phyloP scores from a whole-genome alignment of 2,888 invertebrate genomes.

The Orthosia gothica region DNA sequence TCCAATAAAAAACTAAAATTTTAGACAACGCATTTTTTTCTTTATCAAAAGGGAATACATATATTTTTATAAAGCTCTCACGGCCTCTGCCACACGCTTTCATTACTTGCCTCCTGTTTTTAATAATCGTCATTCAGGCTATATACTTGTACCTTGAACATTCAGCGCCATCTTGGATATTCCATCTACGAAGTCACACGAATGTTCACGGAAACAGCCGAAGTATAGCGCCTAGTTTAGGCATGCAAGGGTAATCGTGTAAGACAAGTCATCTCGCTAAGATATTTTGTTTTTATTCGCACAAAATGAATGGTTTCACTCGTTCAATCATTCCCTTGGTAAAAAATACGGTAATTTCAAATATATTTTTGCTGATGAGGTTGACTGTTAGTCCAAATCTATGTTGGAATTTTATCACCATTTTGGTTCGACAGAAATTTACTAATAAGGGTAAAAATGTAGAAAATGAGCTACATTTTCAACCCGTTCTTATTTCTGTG shows the following conservation, averaged over 20 bases:
- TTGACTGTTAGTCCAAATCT: slow-evolving; percentile 17
- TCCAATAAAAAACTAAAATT: background rate
- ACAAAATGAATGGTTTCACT: slow-evolving; percentile 59
- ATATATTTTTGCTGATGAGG: background rate
- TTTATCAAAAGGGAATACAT: slow-evolving; percentile 5
- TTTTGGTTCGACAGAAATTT: slow-evolving; percentile 21
- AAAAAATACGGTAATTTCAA: background rate
- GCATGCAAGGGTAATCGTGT: slow-evolving; percentile 67
- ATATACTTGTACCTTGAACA: slow-evolving; percentile 31
- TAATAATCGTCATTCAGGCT: slow-evolving; percentile 35
- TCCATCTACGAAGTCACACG: slow-evolving; percentile 24
- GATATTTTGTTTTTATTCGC: slow-evolving; percentile 59
- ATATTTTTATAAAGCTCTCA: slow-evolving; percentile 35
- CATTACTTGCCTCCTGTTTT: slow-evolving; percentile 48
- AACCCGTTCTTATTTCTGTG: background rate
- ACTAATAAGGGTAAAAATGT: slow-evolving; percentile 29
- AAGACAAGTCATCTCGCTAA: slow-evolving; percentile 64
- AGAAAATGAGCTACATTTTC: slow-evolving; percentile 49
- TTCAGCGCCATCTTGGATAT: slow-evolving; percentile 34
- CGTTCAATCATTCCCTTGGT: slow-evolving; percentile 40
- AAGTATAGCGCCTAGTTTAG: slow-evolving; percentile 48
- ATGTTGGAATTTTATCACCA: slow-evolving; percentile 23
- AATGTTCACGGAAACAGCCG: slow-evolving; percentile 48
- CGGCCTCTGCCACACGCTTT: slow-evolving; percentile 60
- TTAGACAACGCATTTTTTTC: background rate